Base-by-base conservation (phyloP, 2,888 invertebrate species). In the Cryptus viduatorius region DNA sequence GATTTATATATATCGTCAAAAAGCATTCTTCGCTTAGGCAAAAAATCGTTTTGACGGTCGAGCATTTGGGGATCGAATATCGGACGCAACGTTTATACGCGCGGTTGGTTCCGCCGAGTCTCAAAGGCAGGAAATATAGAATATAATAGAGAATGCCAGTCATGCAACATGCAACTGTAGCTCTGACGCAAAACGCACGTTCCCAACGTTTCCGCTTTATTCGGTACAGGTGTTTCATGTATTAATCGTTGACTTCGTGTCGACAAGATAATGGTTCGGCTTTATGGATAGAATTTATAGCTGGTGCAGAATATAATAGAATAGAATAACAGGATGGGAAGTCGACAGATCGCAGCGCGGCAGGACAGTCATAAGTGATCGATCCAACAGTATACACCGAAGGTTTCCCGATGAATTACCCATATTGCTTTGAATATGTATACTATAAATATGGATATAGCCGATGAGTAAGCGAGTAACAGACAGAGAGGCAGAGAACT, bases 341-440 rank as follows among this genome's bases (percentile, higher is more conserved):
- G 53, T 64, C 24, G 59, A 59, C 19, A 59, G 24, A 59, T 29
- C 59, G 59, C 4, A 12, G 19, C 4, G 59, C 12, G 19, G 14
- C 24, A 59, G 24, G 24, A 4, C 3, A 50, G 65, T 65, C 75
- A 65, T 75, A 24, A 56, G 48, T 59, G 83, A 75, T 71, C 53
- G 75, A 69, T 72, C 56, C 53, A 19, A n/a, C 42, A 24, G 64
- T 24, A 59, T 37, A n/a, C 3, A 50, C 69, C 16, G 31, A 37
- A 64, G 64, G 79, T 42, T 53, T 46, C 50, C 59, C 46, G 64
- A 42, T 53, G 68, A 75, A 82, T 75, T 68, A 53, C 56, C 69
- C 64, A 65, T 65, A 46, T 56, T 71, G n/a, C 64, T 50, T 64
- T 65, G 56, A 46, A 79, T 75, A 71, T 83, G 67, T 65, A 56